These are phyloP conservation scores for Brenthis daphne DNA, from an alignment of 2,888 invertebrate genomes.

Conservation along the genomic window DNA sequence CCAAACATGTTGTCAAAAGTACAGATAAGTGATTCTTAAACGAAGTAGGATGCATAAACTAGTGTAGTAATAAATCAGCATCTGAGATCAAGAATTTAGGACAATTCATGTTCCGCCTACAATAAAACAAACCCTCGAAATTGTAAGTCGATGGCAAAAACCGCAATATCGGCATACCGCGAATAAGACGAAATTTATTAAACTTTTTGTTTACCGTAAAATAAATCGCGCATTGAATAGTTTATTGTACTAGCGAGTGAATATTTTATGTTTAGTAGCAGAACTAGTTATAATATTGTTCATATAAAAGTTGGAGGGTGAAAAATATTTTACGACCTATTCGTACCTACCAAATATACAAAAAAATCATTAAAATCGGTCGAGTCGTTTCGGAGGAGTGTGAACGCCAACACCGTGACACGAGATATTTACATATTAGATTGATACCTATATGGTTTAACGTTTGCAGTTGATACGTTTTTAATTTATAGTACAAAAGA, in stretches of 20 bases:
- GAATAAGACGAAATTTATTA: slow-evolving; percentile 45
- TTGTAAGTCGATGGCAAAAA: slow-evolving; percentile 29
- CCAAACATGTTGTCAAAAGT: too few species aligned
- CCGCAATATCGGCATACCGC: slow-evolving; percentile 43
- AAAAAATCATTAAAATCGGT: too few species aligned
- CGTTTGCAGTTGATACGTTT: too few species aligned
- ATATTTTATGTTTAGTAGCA: not conserved
- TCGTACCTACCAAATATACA: too few species aligned
- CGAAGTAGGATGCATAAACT: not conserved
- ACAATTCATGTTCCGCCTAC: slow-evolving; percentile 17
- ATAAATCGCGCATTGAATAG: slow-evolving; percentile 12
- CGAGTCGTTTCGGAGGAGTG: too few species aligned
- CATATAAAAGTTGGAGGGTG: too few species aligned
- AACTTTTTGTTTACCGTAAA: slow-evolving; percentile 35
- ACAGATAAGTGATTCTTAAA: not conserved
- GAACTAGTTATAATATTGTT: too few species aligned
- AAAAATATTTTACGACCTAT: too few species aligned
- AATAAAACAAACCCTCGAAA: slow-evolving; percentile 37
- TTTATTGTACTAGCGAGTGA: not conserved
- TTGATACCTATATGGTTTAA: not conserved
- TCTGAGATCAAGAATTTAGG: slow-evolving; percentile 11
- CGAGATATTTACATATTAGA: too few species aligned
- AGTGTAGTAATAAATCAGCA: slow-evolving; percentile 3
- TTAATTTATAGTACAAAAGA: too few species aligned
- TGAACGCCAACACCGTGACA: too few species aligned